These are phyloP conservation scores for Syrmaticus mikado DNA, from an alignment of 2,113 vertebrate species.

Conservation along the genomic window DNA sequence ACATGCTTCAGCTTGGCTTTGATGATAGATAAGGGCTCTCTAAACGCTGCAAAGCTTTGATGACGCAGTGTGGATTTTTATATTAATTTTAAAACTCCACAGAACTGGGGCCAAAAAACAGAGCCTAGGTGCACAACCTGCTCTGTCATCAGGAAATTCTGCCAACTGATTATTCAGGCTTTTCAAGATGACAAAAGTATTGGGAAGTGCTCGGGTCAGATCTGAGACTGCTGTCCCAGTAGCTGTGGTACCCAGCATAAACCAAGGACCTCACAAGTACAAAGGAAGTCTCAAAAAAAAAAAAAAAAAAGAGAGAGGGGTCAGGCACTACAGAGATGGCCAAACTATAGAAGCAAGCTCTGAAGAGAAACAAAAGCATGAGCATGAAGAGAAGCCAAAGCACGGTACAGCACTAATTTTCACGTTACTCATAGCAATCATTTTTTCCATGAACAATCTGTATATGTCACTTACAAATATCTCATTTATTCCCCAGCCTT, in stretches of 20 bases:
- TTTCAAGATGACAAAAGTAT: not conserved
- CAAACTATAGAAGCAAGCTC: not conserved
- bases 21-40: not conserved
- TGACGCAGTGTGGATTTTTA: not conserved
- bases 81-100: not conserved
- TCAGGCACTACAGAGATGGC: not conserved
- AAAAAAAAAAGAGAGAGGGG: not conserved
- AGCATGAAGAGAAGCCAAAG: slow-evolving; percentile 38
- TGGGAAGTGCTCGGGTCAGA: not conserved
- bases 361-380: slow-evolving; percentile 41
- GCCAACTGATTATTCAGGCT: not conserved
- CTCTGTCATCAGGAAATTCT: not conserved
- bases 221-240: not conserved
- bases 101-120: not conserved
- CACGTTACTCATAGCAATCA: slow-evolving; percentile 64
- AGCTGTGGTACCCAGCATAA: not conserved
- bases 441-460: slow-evolving; percentile 53
- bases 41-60: not conserved
- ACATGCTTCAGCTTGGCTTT: not conserved
- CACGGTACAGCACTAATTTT: not conserved
- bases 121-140: fast-evolving
- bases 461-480: slow-evolving; percentile 70
- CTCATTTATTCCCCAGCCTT: slow-evolving; percentile 58
- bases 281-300: not conserved
- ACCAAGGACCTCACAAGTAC: not conserved